These are phyloP conservation scores for Anolis apletophallus DNA, from an alignment of 2,797 vertebrate genomes.

Conservation along the genomic window DNA sequence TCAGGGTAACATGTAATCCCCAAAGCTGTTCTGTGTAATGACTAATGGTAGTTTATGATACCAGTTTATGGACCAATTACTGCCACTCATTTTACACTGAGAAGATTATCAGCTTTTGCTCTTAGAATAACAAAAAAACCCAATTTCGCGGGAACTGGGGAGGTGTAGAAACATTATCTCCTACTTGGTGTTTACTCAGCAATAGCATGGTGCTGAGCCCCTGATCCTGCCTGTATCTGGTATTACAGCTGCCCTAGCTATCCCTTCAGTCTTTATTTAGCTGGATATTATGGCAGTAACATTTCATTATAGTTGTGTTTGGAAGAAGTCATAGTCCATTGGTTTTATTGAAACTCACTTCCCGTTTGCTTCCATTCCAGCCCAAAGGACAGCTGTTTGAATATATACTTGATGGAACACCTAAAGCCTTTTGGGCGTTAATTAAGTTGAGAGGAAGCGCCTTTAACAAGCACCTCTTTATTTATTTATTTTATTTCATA, in stretches of 20 bases:
- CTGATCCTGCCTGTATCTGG: constrained; percentile 70
- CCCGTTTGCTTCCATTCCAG: constrained; percentile 65
- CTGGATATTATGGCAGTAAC: constrained; percentile 62
- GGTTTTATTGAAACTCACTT: constrained; percentile 74
- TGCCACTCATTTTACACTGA: background rate
- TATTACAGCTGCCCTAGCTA: constrained; percentile 69
- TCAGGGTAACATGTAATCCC: constrained; percentile 10
- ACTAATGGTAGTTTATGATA: constrained; percentile 36
- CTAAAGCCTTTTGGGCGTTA: constrained; percentile 67
- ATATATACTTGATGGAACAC: constrained; percentile 64
- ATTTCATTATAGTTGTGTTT: constrained; percentile 68
- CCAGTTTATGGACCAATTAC: constrained; percentile 49
- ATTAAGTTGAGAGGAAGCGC: constrained; percentile 72
- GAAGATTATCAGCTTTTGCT: constrained; percentile 52
- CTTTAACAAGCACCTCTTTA: constrained; percentile 67
- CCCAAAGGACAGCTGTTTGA: constrained; percentile 74
- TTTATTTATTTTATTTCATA: constrained; percentile 40
- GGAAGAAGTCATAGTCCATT: constrained; percentile 73
- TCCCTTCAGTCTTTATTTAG: constrained; percentile 65
- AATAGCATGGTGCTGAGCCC: constrained; percentile 64
- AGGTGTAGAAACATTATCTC: constrained; percentile 69
- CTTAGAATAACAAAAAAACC: constrained; percentile 59
- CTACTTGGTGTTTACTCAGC: constrained; percentile 56
- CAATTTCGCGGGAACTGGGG: constrained; percentile 59
- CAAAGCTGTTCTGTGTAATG: constrained; percentile 39